These are phyloP conservation scores for Zoanthus sociatus DNA, from an alignment of 92 coral and sea anemone genomes.

Conservation along the genomic window DNA sequence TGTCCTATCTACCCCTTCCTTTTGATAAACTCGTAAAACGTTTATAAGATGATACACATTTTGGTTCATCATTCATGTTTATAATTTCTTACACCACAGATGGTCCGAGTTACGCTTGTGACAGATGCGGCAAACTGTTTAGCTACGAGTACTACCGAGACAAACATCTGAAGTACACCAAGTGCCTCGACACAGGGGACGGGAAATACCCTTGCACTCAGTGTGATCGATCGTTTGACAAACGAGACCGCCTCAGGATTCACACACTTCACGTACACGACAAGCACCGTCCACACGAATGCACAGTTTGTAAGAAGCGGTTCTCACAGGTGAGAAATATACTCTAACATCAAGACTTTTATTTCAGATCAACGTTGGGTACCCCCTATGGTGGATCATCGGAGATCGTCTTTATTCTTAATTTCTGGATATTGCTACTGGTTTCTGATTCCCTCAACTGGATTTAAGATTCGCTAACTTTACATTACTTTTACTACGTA, in stretches of 20 bases:
- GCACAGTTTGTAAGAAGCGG: constrained; percentile 70
- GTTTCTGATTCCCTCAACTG: background rate
- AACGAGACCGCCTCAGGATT: constrained; percentile 83
- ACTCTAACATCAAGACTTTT: background rate
- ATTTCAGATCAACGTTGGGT: background rate
- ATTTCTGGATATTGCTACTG: background rate
- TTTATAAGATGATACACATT: no score
- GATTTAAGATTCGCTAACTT: background rate
- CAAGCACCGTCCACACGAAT: constrained; percentile 81
- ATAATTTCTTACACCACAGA: constrained; percentile 39
- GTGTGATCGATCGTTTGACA: constrained; percentile 88
- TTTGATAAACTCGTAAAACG: no score
- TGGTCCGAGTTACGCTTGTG: constrained; percentile 76
- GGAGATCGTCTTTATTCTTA: background rate
- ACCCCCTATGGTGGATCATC: background rate
- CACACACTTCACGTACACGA: constrained; percentile 89
- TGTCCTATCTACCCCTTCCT: no score
- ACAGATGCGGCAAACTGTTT: constrained; percentile 80
- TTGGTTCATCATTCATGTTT: no score
- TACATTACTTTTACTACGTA: background rate
- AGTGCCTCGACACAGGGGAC: constrained; percentile 79
- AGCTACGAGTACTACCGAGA: constrained; percentile 80
- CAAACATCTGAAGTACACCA: constrained; percentile 82
- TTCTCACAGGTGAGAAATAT: constrained; percentile 66
- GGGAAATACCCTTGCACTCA: constrained; percentile 79